phyloP scores from a whole-genome alignment of 2,113 vertebrate genomes.

The Lampris incognitus region DNA sequence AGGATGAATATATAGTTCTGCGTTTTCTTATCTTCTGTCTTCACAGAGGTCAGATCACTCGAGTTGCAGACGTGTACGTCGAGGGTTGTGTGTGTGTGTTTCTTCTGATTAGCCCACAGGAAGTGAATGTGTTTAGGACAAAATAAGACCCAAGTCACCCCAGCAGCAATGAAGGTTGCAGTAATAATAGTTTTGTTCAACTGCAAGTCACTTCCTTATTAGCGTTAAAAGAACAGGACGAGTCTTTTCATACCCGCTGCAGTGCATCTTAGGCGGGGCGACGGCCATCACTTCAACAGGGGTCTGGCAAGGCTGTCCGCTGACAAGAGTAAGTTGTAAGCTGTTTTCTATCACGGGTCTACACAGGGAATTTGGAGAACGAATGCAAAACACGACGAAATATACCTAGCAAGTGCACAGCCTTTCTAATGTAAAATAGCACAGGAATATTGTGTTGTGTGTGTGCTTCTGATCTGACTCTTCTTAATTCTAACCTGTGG shows the following conservation, averaged over 20 bases:
- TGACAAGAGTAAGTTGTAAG: conserved; percentile 58
- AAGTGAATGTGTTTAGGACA: conserved; percentile 63
- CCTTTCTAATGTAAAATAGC: too few species aligned
- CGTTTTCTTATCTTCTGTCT: neutral
- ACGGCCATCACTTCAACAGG: neutral
- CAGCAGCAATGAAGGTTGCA: conserved; percentile 29
- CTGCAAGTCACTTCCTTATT: conserved; percentile 13
- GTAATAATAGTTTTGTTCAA: conserved; percentile 3
- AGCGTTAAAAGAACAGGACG: conserved; percentile 8
- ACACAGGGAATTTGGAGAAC: neutral
- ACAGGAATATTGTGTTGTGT: too few species aligned
- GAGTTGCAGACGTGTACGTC: neutral
- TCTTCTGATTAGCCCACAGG: conserved; percentile 58
- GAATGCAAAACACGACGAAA: too few species aligned
- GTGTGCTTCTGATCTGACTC: too few species aligned
- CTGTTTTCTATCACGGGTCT: neutral
- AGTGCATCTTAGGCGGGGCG: neutral
- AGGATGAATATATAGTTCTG: too few species aligned
- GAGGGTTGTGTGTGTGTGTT: neutral
- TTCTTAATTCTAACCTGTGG: too few species aligned
- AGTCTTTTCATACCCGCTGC: neutral
- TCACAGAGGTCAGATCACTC: conserved; percentile 2
- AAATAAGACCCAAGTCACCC: conserved; percentile 31
- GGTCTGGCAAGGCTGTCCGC: conserved; percentile 32
- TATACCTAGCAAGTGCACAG: too few species aligned